phyloP scores from a whole-genome alignment of 2,888 invertebrate genomes.

The Caprella mutica region DNA sequence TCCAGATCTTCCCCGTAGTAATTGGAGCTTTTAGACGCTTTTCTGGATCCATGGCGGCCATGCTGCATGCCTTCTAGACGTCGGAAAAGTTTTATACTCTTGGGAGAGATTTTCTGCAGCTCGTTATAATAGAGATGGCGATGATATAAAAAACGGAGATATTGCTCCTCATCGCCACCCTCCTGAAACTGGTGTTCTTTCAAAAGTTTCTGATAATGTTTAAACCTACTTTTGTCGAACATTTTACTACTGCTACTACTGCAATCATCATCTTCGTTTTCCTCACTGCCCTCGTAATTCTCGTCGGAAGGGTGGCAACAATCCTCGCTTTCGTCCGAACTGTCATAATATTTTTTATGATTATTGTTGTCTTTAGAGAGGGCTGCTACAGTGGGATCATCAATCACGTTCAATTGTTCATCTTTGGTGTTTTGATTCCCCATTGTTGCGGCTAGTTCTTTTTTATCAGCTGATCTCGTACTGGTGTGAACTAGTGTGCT shows the following conservation, averaged over 20 bases:
- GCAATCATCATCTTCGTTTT: slow-evolving; percentile 5
- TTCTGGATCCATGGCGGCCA: not conserved
- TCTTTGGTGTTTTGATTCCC: too few species aligned
- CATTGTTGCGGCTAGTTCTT: too few species aligned
- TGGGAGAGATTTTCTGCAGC: slow-evolving; percentile 5
- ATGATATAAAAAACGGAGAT: slow-evolving; percentile 1
- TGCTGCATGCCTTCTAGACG: slow-evolving; percentile 5
- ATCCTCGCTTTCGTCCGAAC: slow-evolving; percentile 8
- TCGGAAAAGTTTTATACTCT: slow-evolving; percentile 6
- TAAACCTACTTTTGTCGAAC: slow-evolving; percentile 4
- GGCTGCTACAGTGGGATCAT: too few species aligned
- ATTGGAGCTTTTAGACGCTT: not conserved
- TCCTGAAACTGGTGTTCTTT: slow-evolving; percentile 5
- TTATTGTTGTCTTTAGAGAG: not conserved
- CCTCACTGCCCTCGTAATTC: slow-evolving; percentile 7
- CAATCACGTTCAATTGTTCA: not conserved
- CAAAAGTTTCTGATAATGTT: slow-evolving; percentile 1
- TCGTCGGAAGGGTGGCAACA: not conserved
- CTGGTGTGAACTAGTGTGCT: too few species aligned
- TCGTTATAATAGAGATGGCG: slow-evolving; percentile 7
- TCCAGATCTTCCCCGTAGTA: not conserved
- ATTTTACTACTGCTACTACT: not conserved
- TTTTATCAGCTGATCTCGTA: too few species aligned
- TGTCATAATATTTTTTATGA: not conserved
- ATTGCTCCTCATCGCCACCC: slow-evolving; percentile 7